Evolutionary conservation across 2,113 vertebrate genomes (phyloP).

Genomic region (Nerophis lumbriciformis): DNA sequence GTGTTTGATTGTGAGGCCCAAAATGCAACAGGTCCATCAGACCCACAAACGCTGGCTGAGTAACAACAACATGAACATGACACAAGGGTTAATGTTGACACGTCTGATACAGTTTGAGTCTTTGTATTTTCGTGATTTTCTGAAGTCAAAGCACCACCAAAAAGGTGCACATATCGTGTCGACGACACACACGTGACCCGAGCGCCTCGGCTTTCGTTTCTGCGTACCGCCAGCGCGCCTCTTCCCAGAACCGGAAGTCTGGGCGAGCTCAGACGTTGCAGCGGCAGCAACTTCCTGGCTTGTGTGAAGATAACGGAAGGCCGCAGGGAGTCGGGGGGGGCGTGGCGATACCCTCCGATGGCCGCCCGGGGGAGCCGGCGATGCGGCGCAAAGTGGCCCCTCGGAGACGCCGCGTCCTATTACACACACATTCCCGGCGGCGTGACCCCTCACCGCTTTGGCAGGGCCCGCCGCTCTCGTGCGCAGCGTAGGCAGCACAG

Average conservation of each 20-base stretch:
- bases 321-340: slow-evolving; percentile 62
- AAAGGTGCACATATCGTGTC: not conserved
- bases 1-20: too few relatives aligned
- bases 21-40: too few relatives aligned
- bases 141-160: too few relatives aligned
- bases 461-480: slow-evolving; percentile 31
- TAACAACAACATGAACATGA: too few relatives aligned
- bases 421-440: slow-evolving; percentile 22
- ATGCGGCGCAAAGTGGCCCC: slow-evolving; percentile 41
- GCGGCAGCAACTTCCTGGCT: slow-evolving; percentile 27
- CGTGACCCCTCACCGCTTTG: slow-evolving; percentile 58
- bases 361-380: slow-evolving; percentile 34
- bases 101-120: too few relatives aligned
- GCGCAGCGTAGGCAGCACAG: slow-evolving; percentile 64
- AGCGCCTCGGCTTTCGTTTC: not conserved
- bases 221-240: not conserved
- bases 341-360: not conserved
- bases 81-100: too few relatives aligned
- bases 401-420: slow-evolving; percentile 31
- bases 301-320: slow-evolving; percentile 73
- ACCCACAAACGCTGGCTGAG: too few relatives aligned
- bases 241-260: slow-evolving; percentile 16
- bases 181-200: not conserved
- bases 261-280: slow-evolving; percentile 39
- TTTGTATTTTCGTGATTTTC: too few relatives aligned